phyloP scores from a whole-genome alignment of 2,113 vertebrate species.

The human (Homo sapiens) region DNA sequence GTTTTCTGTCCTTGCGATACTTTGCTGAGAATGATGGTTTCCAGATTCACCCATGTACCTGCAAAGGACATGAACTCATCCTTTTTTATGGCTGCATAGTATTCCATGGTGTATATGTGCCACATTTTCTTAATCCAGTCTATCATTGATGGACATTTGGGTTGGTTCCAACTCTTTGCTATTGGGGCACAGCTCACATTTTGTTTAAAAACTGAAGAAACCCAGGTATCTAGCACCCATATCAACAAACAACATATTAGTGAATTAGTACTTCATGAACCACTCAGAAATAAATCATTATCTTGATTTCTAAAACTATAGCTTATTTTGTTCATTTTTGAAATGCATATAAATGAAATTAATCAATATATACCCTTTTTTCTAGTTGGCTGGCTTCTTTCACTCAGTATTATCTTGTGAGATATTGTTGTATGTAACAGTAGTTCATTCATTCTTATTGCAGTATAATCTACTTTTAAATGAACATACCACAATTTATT shows the following conservation, averaged over 20 bases:
- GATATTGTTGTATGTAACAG: background rate
- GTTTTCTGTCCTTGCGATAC: too few species aligned
- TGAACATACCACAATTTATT: background rate
- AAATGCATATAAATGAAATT: background rate
- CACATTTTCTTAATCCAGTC: too few species aligned
- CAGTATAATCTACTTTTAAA: background rate
- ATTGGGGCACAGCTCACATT: background rate
- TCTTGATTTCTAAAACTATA: background rate
- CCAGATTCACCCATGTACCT: too few species aligned
- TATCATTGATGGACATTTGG: too few species aligned
- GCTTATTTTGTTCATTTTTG: background rate
- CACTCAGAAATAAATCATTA: background rate
- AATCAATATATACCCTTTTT: background rate
- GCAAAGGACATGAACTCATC: too few species aligned
- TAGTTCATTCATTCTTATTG: background rate
- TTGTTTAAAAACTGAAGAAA: background rate
- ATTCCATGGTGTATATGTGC: too few species aligned
- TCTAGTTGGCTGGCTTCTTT: background rate
- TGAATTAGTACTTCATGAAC: background rate
- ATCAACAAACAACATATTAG: conserved; percentile 19
- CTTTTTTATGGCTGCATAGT: too few species aligned
- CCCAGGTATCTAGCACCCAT: background rate
- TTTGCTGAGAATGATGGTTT: too few species aligned
- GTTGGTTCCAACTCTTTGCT: too few species aligned
- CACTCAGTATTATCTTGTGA: background rate